These are phyloP conservation scores for Coturnix japonica DNA, from an alignment of 2,113 vertebrate genomes.

Conservation along the genomic window DNA sequence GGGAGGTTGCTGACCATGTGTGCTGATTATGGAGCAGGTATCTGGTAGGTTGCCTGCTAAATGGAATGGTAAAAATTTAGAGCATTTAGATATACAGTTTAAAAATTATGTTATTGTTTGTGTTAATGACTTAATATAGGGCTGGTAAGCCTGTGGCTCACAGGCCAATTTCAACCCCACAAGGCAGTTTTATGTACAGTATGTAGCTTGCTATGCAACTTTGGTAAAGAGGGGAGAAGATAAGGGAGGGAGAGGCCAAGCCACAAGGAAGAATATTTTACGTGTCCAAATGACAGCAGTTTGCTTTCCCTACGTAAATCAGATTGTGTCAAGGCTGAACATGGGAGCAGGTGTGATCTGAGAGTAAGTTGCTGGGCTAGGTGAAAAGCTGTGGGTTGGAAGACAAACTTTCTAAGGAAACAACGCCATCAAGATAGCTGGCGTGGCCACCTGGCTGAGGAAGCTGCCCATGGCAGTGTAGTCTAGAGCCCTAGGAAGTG, in stretches of 20 bases:
- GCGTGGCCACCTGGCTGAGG: neutral
- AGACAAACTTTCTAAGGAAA: neutral
- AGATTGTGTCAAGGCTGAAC: neutral
- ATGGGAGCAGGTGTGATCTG: neutral
- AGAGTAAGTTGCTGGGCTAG: neutral
- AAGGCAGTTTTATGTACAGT: neutral
- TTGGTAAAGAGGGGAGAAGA: neutral
- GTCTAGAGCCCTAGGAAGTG: neutral
- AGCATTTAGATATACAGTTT: neutral
- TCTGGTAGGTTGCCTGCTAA: neutral
- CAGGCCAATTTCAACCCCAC: neutral
- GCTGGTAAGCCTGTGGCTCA: neutral
- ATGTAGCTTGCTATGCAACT: neutral
- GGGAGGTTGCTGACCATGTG: neutral
- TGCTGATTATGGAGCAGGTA: neutral
- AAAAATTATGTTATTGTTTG: slow-evolving; percentile 8
- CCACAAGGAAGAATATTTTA: neutral
- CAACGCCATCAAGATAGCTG: neutral
- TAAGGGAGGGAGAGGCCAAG: neutral
- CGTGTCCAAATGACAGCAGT: neutral
- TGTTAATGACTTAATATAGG: slow-evolving; percentile 11
- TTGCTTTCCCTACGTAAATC: neutral
- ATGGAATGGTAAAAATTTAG: neutral
- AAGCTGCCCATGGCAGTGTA: neutral
- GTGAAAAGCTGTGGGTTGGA: neutral